Base-by-base conservation (phyloP, 1,140 invertebrate species). In the Cydia strobilella region DNA sequence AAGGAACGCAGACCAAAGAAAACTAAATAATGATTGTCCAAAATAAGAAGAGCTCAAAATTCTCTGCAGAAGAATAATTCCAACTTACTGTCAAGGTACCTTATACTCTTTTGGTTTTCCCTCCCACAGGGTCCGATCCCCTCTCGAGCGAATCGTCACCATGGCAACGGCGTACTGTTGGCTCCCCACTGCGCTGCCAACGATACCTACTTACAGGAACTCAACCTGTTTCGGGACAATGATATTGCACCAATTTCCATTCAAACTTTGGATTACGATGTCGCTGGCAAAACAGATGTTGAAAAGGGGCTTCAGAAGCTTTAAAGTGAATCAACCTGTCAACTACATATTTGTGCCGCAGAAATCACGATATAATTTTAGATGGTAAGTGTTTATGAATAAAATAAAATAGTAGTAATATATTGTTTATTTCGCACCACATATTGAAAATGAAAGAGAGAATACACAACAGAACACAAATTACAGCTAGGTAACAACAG, bases 151-250 rank as follows among this genome's bases (percentile, higher is more conserved):
- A 80, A 82, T 76, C 76, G 90, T 92, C 84, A 81, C 82, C 84
- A 91, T 91, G 85, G 77, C 80, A 84, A 92, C 90, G 75, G 84
- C 86, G 84, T 92, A 86, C 87, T 90, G 90, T 90, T 89, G 86
- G 86, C 90, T 88, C 90, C 88, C 88, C 83, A 84, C 84, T 81
- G 85, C 84, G 83, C 80, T 86, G 25, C 74, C 71, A 75, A 78
- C 77, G 62, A 75, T 84, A 75, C 80, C 79, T 84, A 84, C 76
- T 82, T 83, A 81, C 79, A 84, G 77, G 48, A 82, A 74, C 77
- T 74, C 77, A 76, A 82, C 80, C 59, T 79, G 83, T 80, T 80
- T 79, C 78, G 73, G 65, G 75, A 83, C 78, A 84, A 83, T 78
- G 83, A 83, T 81, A 82, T 80, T 76, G 76, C 77, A 80, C 75